phyloP scores from a whole-genome alignment of 2,113 vertebrate genomes.

The Coregonus clupeaformis region DNA sequence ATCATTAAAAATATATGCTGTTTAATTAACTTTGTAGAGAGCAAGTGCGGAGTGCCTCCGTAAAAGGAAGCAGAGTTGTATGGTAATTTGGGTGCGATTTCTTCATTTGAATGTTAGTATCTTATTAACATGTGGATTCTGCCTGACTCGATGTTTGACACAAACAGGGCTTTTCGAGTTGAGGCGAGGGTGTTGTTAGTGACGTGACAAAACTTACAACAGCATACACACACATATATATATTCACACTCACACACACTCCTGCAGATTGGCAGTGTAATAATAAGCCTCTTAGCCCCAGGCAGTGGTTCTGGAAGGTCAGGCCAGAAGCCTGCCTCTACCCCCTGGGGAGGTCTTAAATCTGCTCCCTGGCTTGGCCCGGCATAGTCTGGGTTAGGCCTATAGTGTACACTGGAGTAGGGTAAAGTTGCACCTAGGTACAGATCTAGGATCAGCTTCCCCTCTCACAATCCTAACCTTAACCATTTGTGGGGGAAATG shows the following conservation, averaged over 20 bases:
- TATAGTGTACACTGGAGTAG: background rate
- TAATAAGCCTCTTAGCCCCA: constrained; percentile 6
- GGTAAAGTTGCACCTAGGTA: background rate
- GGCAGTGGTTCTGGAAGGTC: background rate
- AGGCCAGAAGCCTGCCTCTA: background rate
- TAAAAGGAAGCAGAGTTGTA: background rate
- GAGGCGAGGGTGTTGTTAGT: background rate
- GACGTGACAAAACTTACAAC: background rate
- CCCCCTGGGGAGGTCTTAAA: background rate
- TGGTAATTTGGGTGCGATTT: constrained; percentile 16
- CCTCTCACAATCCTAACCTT: too few species aligned
- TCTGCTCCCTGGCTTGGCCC: background rate
- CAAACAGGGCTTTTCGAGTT: background rate
- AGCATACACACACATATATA: constrained; percentile 12
- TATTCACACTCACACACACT: constrained; percentile 9
- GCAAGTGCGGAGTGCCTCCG: background rate
- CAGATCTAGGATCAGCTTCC: background rate
- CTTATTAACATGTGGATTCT: constrained; percentile 16
- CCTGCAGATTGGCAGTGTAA: background rate
- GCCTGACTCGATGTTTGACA: background rate
- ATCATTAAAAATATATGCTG: constrained; percentile 40
- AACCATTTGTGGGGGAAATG: too few species aligned
- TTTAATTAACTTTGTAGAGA: constrained; percentile 1
- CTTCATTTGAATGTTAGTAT: constrained; percentile 17
- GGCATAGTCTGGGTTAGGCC: background rate